These are phyloP conservation scores for Zonotrichia albicollis DNA, from an alignment of 2,797 vertebrate species.

Conservation along the genomic window DNA sequence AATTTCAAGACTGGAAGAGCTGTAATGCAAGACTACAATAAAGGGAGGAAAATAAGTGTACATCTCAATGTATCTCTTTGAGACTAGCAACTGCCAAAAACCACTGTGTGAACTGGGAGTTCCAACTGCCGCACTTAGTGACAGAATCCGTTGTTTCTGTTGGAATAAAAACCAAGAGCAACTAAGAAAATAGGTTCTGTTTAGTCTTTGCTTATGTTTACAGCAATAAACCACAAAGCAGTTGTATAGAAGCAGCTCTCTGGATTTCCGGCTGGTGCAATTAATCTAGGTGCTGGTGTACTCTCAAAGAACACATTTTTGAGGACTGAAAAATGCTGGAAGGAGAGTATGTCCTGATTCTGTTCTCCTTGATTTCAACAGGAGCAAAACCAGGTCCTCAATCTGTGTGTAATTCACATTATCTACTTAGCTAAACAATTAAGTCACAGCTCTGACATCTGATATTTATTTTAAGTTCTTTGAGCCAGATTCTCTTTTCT, in stretches of 20 bases:
- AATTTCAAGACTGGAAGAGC: background rate
- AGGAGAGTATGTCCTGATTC: background rate
- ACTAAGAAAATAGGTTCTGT: background rate
- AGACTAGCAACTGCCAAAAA: background rate
- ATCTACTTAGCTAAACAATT: conserved; percentile 70
- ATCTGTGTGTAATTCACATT: conserved; percentile 65
- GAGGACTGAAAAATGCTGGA: background rate
- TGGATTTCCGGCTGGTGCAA: background rate
- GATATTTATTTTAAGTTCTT: conserved; percentile 71
- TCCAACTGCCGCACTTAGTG: background rate
- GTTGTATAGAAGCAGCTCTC: background rate
- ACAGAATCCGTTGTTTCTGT: background rate
- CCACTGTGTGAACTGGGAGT: background rate
- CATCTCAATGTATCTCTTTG: fast-evolving
- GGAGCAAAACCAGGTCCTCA: conserved; percentile 45
- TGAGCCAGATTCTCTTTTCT: conserved; percentile 46
- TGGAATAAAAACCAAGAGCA: background rate
- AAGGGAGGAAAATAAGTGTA: background rate
- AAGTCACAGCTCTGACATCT: conserved; percentile 68
- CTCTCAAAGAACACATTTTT: background rate
- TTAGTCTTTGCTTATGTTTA: background rate
- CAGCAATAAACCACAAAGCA: background rate
- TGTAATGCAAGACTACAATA: background rate
- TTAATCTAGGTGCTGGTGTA: background rate
- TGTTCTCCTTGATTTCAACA: conserved; percentile 20